These are phyloP conservation scores for Anniella stebbinsi DNA, from an alignment of 2,797 vertebrate species.

Conservation along the genomic window DNA sequence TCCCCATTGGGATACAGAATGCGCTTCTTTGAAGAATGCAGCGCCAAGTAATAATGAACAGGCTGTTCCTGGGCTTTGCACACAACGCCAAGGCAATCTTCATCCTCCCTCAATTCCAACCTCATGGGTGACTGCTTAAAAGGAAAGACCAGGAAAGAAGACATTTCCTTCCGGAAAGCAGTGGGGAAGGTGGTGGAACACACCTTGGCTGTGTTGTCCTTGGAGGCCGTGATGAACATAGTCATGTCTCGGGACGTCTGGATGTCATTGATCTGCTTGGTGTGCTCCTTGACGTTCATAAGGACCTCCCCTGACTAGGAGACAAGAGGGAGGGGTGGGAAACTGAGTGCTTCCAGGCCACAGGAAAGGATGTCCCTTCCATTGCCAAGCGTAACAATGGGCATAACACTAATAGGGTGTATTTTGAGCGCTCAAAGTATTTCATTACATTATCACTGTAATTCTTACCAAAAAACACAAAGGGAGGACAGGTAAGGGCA, in stretches of 20 bases:
- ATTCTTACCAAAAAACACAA: background rate
- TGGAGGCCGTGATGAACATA: conserved; percentile 96
- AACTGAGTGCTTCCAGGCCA: too few relatives aligned
- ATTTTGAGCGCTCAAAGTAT: background rate
- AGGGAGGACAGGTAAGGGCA: background rate
- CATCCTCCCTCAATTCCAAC: background rate
- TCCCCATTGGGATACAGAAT: too few relatives aligned
- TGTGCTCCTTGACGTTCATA: conserved; percentile 92
- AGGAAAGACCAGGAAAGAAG: background rate
- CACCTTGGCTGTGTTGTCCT: conserved; percentile 96
- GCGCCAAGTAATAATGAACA: too few relatives aligned
- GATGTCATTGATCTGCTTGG: conserved; percentile 96
- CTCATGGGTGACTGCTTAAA: background rate
- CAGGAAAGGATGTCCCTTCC: background rate
- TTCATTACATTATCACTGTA: background rate
- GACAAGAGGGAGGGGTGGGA: background rate
- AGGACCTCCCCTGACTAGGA: conserved; percentile 91
- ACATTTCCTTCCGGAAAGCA: accelerated
- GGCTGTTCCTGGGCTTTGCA: background rate
- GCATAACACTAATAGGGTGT: too few relatives aligned
- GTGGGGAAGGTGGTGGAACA: background rate
- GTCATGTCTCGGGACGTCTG: conserved; percentile 95
- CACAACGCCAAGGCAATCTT: background rate
- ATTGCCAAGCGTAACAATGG: background rate
- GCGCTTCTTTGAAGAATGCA: too few relatives aligned